Conservation (phyloP, 2,888 invertebrate genomes). For the Colostygia pectinataria region DNA sequence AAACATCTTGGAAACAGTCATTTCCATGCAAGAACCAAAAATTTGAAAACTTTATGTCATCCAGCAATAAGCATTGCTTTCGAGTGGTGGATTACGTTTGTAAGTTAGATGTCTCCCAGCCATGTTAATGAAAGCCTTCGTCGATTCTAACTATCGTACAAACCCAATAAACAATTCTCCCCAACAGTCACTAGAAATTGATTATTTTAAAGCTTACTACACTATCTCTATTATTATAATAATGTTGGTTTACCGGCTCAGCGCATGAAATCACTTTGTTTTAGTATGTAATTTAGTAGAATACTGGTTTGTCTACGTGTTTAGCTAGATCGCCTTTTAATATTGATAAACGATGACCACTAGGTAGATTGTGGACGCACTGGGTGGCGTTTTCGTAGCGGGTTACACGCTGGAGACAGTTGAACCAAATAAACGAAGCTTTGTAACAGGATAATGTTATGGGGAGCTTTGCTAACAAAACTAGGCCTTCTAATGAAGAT, state of each 20-base stretch:
- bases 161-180: not conserved
- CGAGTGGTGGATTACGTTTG: no score
- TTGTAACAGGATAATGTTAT: not conserved
- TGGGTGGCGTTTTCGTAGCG: constrained; percentile 5
- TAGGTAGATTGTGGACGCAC: constrained; percentile 10
- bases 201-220: constrained; percentile 34
- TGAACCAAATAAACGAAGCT: no score
- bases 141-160: no score
- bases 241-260: constrained; percentile 47
- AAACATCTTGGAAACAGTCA: no score
- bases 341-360: constrained; percentile 13
- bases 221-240: constrained; percentile 41
- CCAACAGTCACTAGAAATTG: constrained; percentile 28
- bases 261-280: constrained; percentile 34
- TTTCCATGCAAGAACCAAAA: no score
- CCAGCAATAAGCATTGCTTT: no score
- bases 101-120: no score
- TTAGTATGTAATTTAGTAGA: constrained; percentile 43
- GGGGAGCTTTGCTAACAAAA: no score
- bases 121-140: no score
- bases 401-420: not conserved
- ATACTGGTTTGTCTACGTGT: constrained; percentile 5
- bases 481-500: no score
- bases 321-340: constrained; percentile 18
- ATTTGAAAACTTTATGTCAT: no score